Percentiles rank a stretch among this genome's conserved stretches.
Conservation (phyloP, 2,797 vertebrate genomes). For the Hoplostethus mediterraneus region DNA sequence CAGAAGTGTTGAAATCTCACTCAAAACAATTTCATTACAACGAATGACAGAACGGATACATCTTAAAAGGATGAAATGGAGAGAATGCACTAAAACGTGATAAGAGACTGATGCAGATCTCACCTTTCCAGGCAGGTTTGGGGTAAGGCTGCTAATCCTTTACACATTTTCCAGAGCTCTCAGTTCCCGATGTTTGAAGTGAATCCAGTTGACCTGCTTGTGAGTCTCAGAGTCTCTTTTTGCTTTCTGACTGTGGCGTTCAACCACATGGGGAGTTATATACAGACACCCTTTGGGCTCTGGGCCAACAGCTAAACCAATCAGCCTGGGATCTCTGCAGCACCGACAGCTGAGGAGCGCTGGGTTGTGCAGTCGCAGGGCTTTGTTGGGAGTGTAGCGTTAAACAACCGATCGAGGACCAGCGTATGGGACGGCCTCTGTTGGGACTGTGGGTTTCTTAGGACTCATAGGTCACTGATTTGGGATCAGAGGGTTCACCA, state of each 20-base stretch:
- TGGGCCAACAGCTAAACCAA: conserved; percentile 83
- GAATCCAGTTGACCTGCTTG: conserved; percentile 34
- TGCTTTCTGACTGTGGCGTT: conserved; percentile 75
- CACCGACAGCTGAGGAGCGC: conserved; percentile 24
- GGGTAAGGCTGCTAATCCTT: conserved; percentile 92
- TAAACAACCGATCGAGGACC: conserved; percentile 14
- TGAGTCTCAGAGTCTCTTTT: conserved; percentile 46
- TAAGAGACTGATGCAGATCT: conserved; percentile 59
- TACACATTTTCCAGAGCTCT: conserved; percentile 89
- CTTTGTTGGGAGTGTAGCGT: conserved; percentile 61
- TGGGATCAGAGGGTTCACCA: neutral
- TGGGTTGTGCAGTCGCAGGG: conserved; percentile 54
- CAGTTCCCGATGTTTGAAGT: conserved; percentile 41
- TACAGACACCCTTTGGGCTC: conserved; percentile 80
- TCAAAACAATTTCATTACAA: too few relatives aligned
- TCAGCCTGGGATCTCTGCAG: conserved; percentile 79
- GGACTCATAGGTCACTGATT: neutral
- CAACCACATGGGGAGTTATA: conserved; percentile 74
- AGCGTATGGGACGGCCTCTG: conserved; percentile 26
- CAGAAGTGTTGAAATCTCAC: too few relatives aligned
- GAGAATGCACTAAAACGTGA: neutral
- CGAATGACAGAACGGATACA: neutral
- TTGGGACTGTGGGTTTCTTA: conserved; percentile 1
- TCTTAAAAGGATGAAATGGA: neutral
- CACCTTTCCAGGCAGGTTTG: conserved; percentile 93